Conservation (phyloP, 2,797 vertebrate genomes). For the Allobates femoralis region DNA sequence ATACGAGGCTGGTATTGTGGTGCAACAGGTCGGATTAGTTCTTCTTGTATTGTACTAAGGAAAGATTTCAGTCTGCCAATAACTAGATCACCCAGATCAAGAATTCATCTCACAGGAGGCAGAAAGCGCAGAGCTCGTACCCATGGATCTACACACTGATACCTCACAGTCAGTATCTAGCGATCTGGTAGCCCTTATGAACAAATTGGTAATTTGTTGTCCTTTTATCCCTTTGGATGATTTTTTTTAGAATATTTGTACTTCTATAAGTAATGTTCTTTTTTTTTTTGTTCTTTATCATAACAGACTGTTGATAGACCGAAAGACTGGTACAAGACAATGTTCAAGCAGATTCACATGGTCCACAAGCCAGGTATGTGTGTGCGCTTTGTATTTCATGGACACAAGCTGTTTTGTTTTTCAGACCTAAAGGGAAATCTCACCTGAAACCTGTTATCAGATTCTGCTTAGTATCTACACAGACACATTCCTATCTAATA, state of each 20-base stretch:
- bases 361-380: slow-evolving; percentile 94
- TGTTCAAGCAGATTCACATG: slow-evolving; percentile 99
- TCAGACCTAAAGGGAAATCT: background rate
- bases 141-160: slow-evolving; percentile 46
- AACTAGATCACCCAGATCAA: slow-evolving; percentile 3
- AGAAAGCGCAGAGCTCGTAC: background rate
- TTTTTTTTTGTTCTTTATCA: slow-evolving; percentile 42
- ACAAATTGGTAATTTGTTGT: slow-evolving; percentile 35
- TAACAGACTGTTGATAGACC: slow-evolving; percentile 94
- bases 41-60: slow-evolving; percentile 21
- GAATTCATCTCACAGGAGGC: slow-evolving; percentile 20
- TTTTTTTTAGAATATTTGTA: background rate
- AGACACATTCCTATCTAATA: background rate
- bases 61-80: slow-evolving; percentile 22
- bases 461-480: background rate
- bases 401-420: background rate
- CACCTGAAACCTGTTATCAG: background rate
- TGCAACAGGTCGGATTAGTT: slow-evolving; percentile 58
- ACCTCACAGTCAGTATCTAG: slow-evolving; percentile 45
- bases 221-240: background rate
- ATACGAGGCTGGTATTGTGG: slow-evolving; percentile 23
- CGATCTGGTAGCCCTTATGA: slow-evolving; percentile 46
- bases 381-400: background rate
- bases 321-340: slow-evolving; percentile 99
- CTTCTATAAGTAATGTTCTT: slow-evolving; percentile 17